Percentiles rank a stretch among this genome's conserved stretches.
phyloP scores from a whole-genome alignment of 64 coral and sea anemone species.

The Porites lutea region DNA sequence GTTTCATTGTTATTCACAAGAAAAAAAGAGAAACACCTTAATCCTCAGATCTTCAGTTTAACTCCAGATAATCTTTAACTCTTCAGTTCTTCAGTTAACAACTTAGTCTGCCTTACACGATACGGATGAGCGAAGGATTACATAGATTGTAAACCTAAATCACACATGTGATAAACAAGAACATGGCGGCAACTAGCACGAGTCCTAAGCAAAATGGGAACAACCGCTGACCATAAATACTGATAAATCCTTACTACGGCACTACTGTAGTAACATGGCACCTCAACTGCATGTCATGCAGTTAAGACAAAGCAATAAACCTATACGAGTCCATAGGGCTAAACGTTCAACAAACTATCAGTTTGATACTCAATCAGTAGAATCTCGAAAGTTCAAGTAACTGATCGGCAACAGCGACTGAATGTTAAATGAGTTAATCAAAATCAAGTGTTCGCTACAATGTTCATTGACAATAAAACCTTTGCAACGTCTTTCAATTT shows the following conservation, averaged over 20 bases:
- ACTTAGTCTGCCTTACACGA: not conserved
- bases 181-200: not conserved
- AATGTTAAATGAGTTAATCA: not conserved
- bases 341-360: no score
- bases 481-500: not conserved
- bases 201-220: not conserved
- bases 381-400: not conserved
- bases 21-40: no score
- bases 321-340: not conserved
- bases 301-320: not conserved
- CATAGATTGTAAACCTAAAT: not conserved
- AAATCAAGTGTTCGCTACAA: not conserved
- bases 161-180: slow-evolving; percentile 6
- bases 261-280: slow-evolving; percentile 31
- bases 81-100: no score
- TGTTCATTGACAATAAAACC: not conserved
- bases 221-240: not conserved
- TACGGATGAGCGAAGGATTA: not conserved
- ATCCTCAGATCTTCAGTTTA: no score
- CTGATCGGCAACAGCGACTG: not conserved
- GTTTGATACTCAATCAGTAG: not conserved
- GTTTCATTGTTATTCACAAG: no score
- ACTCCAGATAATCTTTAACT: no score
- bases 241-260: not conserved
- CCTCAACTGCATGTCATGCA: slow-evolving; percentile 17